phyloP scores from a whole-genome alignment of 2,888 invertebrate genomes.

The Anodontia alba region DNA sequence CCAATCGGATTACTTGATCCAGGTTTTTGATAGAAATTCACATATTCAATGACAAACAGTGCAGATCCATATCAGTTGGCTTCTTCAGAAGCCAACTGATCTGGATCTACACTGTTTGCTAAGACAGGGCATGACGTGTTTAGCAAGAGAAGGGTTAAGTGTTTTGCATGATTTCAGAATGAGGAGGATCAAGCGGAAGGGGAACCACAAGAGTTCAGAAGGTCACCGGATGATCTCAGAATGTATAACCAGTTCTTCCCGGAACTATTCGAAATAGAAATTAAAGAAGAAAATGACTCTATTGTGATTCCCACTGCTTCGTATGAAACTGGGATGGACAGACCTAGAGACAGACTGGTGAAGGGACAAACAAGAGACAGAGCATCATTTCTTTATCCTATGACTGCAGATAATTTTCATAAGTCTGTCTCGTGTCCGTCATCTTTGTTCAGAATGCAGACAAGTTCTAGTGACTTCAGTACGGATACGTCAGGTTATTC shows the following conservation, averaged over 20 bases:
- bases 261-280: constrained; percentile 81
- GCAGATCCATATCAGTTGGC: no score
- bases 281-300: constrained; percentile 58
- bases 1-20: no score
- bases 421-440: constrained; percentile 56
- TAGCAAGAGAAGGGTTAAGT: no score
- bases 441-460: constrained; percentile 49
- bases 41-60: no score
- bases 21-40: no score
- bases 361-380: not conserved
- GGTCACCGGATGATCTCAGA: constrained; percentile 78
- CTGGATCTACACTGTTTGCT: no score
- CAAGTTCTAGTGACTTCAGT: constrained; percentile 56
- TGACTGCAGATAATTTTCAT: constrained; percentile 43
- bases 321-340: constrained; percentile 42
- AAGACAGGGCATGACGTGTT: no score
- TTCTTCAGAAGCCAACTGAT: no score
- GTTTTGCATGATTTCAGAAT: constrained; percentile 64
- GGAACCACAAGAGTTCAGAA: constrained; percentile 68
- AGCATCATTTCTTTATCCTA: constrained; percentile 32
- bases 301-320: constrained; percentile 64
- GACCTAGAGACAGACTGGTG: constrained; percentile 14
- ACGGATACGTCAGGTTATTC: constrained; percentile 59
- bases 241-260: constrained; percentile 82
- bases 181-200: constrained; percentile 76